phyloP scores from a whole-genome alignment of 2,797 vertebrate genomes.

The Tadarida brasiliensis region DNA sequence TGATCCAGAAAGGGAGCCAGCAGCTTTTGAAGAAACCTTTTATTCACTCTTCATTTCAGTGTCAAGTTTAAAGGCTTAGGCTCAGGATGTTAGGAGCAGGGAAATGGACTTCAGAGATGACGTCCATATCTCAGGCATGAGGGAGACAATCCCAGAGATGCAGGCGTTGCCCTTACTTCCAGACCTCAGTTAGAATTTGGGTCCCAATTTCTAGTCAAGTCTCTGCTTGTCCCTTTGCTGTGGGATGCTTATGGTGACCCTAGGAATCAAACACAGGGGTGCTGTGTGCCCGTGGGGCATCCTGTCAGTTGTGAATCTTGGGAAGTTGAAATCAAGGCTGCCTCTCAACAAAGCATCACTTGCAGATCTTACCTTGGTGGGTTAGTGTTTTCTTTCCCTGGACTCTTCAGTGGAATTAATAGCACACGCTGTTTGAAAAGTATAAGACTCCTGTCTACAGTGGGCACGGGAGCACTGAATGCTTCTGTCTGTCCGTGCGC shows the following conservation, averaged over 20 bases:
- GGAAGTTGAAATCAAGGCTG: not conserved
- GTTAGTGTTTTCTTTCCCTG: not conserved
- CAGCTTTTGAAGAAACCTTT: constrained; percentile 62
- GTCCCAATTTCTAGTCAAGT: not conserved
- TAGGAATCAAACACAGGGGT: not conserved
- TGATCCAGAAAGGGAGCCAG: constrained; percentile 18
- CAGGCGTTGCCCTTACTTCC: not conserved
- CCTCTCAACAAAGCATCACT: not conserved
- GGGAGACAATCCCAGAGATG: not conserved
- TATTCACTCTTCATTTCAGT: constrained; percentile 40
- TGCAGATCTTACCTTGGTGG: not conserved
- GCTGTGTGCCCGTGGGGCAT: accelerated
- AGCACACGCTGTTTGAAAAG: not conserved
- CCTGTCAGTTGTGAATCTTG: not conserved
- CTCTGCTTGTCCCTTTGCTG: not conserved
- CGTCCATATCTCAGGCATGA: not conserved
- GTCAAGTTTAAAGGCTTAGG: constrained; percentile 59
- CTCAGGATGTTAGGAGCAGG: not conserved
- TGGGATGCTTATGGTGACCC: not conserved
- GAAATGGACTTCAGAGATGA: not conserved
- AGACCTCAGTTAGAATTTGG: not conserved
- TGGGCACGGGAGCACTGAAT: not conserved
- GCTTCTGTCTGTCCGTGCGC: not conserved
- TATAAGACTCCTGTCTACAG: not conserved
- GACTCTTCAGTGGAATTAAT: not conserved